Evolutionary conservation across 2,888 invertebrate genomes (phyloP).

Genomic region (Cheilosia urbana): DNA sequence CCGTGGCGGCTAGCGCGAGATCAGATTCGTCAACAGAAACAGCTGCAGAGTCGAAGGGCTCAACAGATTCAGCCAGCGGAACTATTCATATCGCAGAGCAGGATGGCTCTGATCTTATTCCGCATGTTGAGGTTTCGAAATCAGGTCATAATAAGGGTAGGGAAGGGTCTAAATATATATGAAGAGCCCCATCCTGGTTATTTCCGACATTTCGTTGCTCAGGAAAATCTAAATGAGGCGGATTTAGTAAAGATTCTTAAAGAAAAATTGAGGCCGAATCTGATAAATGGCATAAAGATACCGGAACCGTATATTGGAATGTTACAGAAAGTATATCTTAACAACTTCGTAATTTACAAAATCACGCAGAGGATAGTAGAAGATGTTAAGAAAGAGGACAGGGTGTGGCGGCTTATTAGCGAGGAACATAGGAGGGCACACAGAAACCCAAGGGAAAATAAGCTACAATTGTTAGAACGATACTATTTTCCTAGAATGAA

Average conservation of each 20-base stretch:
- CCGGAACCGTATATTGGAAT: not conserved
- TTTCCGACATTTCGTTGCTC: rapidly evolving
- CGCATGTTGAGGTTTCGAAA: not conserved
- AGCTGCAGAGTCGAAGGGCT: not conserved
- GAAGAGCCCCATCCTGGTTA: not conserved
- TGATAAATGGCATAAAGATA: not conserved
- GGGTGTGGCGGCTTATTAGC: no score
- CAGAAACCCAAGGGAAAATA: not conserved
- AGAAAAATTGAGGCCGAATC: not conserved
- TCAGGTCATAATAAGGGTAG: not conserved
- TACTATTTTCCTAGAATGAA: not conserved
- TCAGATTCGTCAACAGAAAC: not conserved
- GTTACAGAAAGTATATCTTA: not conserved
- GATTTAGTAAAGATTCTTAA: not conserved
- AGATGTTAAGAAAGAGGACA: no score
- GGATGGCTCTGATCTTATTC: not conserved
- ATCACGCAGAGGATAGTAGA: not conserved
- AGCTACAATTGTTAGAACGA: no score
- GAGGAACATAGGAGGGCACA: not conserved
- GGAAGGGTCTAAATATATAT: not conserved
- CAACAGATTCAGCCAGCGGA: not conserved
- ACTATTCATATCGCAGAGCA: not conserved
- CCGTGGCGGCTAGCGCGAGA: not conserved
- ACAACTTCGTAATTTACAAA: not conserved
- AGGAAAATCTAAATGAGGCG: not conserved